Percentiles rank a stretch among this genome's conserved stretches.
These are phyloP conservation scores for Selenia dentaria DNA, from an alignment of 2,888 invertebrate genomes.

Conservation along the genomic window DNA sequence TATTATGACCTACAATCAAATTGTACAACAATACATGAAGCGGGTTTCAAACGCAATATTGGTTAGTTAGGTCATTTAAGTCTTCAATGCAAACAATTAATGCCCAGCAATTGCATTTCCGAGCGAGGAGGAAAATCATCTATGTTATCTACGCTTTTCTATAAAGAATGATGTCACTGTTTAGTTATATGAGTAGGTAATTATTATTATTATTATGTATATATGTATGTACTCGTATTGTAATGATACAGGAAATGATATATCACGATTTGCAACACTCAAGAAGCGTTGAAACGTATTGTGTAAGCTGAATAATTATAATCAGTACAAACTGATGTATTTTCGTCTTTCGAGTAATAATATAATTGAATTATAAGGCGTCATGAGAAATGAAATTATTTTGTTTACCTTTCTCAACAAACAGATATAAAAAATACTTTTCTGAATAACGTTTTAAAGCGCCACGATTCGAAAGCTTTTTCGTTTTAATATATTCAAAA, in stretches of 20 bases:
- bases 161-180: conserved; percentile 15
- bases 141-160: conserved; percentile 10
- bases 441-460: neutral
- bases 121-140: conserved; percentile 23
- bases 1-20: too few species aligned
- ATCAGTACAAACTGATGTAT: too few species aligned
- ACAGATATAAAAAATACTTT: too few species aligned
- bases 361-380: too few species aligned
- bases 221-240: neutral
- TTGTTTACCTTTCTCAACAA: too few species aligned
- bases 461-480: conserved; percentile 49
- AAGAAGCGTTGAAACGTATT: too few species aligned
- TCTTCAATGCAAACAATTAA: neutral
- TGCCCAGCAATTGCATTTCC: conserved; percentile 12
- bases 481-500: conserved; percentile 56
- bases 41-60: too few species aligned
- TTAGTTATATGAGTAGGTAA: neutral
- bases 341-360: too few species aligned
- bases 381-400: too few species aligned
- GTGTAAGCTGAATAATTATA: too few species aligned
- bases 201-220: neutral
- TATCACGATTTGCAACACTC: neutral
- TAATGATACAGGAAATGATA: neutral
- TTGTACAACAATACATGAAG: too few species aligned
- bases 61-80: conserved; percentile 4